Evolutionary conservation across 2,888 invertebrate genomes (phyloP).

Genomic region (Limnephilus auricula): DNA sequence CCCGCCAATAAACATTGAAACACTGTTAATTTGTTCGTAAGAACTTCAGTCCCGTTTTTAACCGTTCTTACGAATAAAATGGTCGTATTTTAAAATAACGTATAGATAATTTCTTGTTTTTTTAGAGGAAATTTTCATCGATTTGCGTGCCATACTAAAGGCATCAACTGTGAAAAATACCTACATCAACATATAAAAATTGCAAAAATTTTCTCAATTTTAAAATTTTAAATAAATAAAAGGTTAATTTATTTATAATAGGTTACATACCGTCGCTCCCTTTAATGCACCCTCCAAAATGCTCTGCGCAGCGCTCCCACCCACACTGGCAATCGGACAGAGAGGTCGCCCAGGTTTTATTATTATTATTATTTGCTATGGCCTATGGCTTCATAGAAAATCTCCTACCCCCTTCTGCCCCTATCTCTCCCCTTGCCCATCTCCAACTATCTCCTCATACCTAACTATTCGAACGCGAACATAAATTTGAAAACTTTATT

Average conservation of each 20-base stretch:
- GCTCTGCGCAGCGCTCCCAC: conserved; percentile 9
- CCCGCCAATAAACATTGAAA: too few species aligned
- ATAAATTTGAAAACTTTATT: conserved; percentile 65
- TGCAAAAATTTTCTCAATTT: too few species aligned
- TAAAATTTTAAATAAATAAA: too few species aligned
- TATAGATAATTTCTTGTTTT: too few species aligned
- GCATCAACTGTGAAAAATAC: too few species aligned
- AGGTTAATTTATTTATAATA: not conserved
- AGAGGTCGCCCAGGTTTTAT: conserved; percentile 49
- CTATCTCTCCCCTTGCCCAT: not conserved
- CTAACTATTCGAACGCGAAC: conserved; percentile 51
- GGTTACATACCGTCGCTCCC: conserved; percentile 29
- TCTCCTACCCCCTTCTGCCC: conserved; percentile 36
- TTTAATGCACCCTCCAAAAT: not conserved
- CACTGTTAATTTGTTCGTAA: too few species aligned
- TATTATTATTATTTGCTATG: conserved; percentile 61
- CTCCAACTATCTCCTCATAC: conserved; percentile 23
- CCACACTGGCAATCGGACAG: conserved; percentile 37
- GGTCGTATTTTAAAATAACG: too few species aligned
- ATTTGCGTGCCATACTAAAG: too few species aligned
- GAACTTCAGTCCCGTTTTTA: too few species aligned
- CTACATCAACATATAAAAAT: too few species aligned
- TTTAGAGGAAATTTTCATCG: too few species aligned
- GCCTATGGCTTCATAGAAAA: conserved; percentile 62
- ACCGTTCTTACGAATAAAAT: too few species aligned